Percentiles rank a stretch among this genome's conserved stretches.
Evolutionary conservation across 2,113 vertebrate genomes (phyloP).

Genomic region (Psittacula cyanocephala): DNA sequence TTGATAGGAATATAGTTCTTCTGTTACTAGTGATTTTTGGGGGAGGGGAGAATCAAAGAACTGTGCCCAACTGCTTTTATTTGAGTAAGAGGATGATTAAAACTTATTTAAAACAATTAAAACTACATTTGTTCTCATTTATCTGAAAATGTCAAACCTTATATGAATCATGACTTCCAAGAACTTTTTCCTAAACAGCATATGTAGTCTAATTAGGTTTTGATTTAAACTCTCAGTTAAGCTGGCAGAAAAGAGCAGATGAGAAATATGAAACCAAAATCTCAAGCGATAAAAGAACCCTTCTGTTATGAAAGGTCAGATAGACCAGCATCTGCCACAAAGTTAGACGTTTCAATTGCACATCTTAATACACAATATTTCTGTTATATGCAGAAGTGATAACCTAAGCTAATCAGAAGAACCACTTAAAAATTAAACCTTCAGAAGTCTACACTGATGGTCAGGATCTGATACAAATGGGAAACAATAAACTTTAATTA

Average conservation of each 20-base stretch:
- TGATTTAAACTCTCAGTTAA: slow-evolving; percentile 34
- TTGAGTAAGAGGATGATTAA: not conserved
- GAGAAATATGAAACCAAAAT: slow-evolving; percentile 32
- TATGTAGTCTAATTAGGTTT: slow-evolving; percentile 56
- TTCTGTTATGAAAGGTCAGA: slow-evolving; percentile 47
- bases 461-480: not conserved
- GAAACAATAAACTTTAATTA: not conserved
- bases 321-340: slow-evolving; percentile 16
- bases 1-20: not conserved
- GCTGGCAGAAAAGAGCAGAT: slow-evolving; percentile 37
- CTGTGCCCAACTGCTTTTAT: not conserved
- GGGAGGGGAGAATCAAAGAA: not conserved
- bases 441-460: not conserved
- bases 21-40: not conserved
- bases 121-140: slow-evolving; percentile 18
- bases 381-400: not conserved
- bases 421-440: not conserved
- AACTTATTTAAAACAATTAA: slow-evolving; percentile 43
- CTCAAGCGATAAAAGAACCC: slow-evolving; percentile 27
- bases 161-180: slow-evolving; percentile 37
- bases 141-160: slow-evolving; percentile 40
- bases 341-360: not conserved
- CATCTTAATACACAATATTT: not conserved
- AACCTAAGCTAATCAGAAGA: not conserved
- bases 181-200: slow-evolving; percentile 45